Evolutionary conservation across 2,113 vertebrate genomes (phyloP), one percentile per base, ranked within the genome.

Genomic region (Phycodurus eques): DNA sequence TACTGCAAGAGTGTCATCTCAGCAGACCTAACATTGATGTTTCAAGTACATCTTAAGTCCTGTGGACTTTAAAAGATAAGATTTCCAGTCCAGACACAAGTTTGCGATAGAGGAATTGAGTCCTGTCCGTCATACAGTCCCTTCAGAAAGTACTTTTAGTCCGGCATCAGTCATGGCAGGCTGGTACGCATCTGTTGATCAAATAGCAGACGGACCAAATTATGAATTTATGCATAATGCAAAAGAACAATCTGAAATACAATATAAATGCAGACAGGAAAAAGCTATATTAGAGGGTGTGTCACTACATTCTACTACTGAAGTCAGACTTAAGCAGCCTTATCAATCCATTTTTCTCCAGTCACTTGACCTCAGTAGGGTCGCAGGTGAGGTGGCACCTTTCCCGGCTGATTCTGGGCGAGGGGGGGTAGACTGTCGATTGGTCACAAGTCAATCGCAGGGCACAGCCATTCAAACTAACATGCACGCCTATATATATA

Each of bases 121-220:
- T 3, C 13, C 5, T 2, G 0, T 22, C 35, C 10, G 1, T 87
- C 80, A 85, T 4, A 27, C 67, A 0, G 51, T 1, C 1, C 1
- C 65, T 8, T 72, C 62, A 5, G 27, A 0, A 2, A 39, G 1
- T 10, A 49, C 68, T 12, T 65, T 75, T 0, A 10, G 19, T 20
- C 73, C 56, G 13, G 78, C 80, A 4, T 35, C 71, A 22, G 43
- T 54, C 6, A 5, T 17, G 0, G 74, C 71, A 8, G 67, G 1
- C 35, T 77, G 39, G 70, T 86, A 82, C 0, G 11, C 43, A 1
- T 73, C 78, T 86, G 78, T 74, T 43, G 68, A 46, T 47, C 56
- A 64, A 4, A 66, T 11, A 73, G 44, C 46, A 51, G 8, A 35
- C 0, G 33, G 3, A 31, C 2, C 12, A 1, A 49, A 19, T 68